These are phyloP conservation scores for Netelia virgata DNA, from an alignment of 2,888 invertebrate species.

Conservation along the genomic window DNA sequence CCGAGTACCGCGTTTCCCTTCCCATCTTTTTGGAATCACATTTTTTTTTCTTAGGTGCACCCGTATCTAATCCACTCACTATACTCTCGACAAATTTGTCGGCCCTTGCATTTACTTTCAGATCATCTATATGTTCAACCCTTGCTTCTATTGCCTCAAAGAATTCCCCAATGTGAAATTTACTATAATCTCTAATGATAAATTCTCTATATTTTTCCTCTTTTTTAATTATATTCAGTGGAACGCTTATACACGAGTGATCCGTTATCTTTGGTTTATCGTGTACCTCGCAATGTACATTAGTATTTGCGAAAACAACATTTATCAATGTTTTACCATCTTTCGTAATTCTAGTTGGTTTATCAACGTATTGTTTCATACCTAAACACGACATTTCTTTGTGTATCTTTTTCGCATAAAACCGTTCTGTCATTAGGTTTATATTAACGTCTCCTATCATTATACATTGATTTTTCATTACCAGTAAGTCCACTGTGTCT, in stretches of 20 bases:
- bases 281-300: not conserved
- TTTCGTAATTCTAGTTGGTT: conserved; percentile 37
- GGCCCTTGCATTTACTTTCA: conserved; percentile 9
- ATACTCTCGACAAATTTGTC: not conserved
- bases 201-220: not conserved
- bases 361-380: not conserved
- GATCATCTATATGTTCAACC: not conserved
- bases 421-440: conserved; percentile 14
- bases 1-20: conserved; percentile 10
- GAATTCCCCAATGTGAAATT: conserved; percentile 12
- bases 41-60: conserved; percentile 13
- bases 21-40: not conserved
- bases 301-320: conserved; percentile 40
- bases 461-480: conserved; percentile 21
- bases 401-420: conserved; percentile 39
- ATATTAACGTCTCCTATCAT: conserved; percentile 48
- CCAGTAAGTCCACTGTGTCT: conserved; percentile 12
- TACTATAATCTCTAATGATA: not conserved
- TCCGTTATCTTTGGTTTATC: not conserved
- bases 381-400: conserved; percentile 42
- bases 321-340: conserved; percentile 42
- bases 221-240: not conserved
- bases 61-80: conserved; percentile 5
- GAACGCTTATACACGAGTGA: not conserved
- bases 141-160: not conserved